phyloP scores from a whole-genome alignment of 2,113 vertebrate genomes.

The Forbesichthys papilliferus region DNA sequence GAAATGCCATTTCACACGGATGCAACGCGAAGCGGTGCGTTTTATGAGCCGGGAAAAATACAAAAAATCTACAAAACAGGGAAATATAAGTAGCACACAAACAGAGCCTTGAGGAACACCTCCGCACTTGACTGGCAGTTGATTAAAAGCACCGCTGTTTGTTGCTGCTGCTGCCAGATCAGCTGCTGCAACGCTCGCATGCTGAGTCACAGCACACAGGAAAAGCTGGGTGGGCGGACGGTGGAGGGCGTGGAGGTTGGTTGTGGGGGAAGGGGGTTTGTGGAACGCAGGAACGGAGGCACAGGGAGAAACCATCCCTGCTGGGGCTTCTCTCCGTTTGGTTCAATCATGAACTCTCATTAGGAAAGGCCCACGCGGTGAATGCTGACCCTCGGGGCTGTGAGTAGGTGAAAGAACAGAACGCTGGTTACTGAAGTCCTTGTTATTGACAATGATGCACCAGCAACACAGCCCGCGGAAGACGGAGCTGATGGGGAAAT shows the following conservation, averaged over 20 bases:
- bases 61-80: not conserved
- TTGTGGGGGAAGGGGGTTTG: not conserved
- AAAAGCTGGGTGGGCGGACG: constrained; percentile 3
- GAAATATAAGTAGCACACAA: not conserved
- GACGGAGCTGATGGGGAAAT: not conserved
- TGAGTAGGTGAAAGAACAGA: not conserved
- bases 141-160: constrained; percentile 29
- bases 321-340: constrained; percentile 29
- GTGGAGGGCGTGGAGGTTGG: no score
- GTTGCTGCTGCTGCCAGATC: constrained; percentile 29
- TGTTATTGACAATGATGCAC: no score
- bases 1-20: not conserved
- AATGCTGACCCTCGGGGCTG: constrained; percentile 26
- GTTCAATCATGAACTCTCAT: constrained; percentile 69
- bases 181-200: constrained; percentile 36
- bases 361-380: constrained; percentile 66
- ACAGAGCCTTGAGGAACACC: constrained; percentile 6
- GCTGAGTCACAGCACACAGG: constrained; percentile 43
- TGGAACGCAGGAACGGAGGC: constrained; percentile 1
- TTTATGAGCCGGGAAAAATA: constrained; percentile 1
- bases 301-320: constrained; percentile 3
- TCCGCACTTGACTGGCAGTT: constrained; percentile 8
- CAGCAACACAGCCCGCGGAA: not conserved
- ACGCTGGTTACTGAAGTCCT: no score
- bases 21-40: not conserved